A percentile compares a stretch with the other conserved stretches of the same genome.
Evolutionary conservation across 2,113 vertebrate genomes (phyloP).

Genomic region (Sciurus niger): DNA sequence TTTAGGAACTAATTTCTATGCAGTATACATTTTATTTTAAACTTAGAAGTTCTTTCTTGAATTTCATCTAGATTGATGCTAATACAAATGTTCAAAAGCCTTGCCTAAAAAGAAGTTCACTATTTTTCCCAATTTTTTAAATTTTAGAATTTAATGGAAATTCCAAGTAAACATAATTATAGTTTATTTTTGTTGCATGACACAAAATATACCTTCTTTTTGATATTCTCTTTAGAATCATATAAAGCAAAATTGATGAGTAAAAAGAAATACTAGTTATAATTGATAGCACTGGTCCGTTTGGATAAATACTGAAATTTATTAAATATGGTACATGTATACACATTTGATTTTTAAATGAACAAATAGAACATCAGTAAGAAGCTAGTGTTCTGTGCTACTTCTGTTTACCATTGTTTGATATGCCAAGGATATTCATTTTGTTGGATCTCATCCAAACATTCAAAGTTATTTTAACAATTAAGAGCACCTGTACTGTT

Average conservation of each 20-base stretch:
- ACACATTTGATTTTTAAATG: not conserved
- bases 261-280: conserved; percentile 26
- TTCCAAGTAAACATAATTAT: not conserved
- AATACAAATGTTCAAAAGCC: not conserved
- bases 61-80: not conserved
- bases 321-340: not conserved
- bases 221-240: not conserved
- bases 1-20: not conserved
- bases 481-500: not conserved
- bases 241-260: not conserved
- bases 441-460: not conserved
- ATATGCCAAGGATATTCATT: not conserved
- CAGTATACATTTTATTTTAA: conserved; percentile 5
- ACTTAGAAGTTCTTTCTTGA: conserved; percentile 2
- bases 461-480: not conserved
- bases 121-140: not conserved
- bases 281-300: not conserved
- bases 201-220: not conserved
- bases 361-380: no score
- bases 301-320: not conserved
- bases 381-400: not conserved
- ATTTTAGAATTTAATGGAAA: conserved; percentile 31
- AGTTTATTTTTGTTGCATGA: not conserved
- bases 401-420: not conserved
- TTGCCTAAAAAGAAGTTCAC: not conserved